Percentiles rank a stretch among this genome's conserved stretches.
These are phyloP conservation scores for Aphelinus certus DNA, from an alignment of 1,140 invertebrate species.

Conservation along the genomic window DNA sequence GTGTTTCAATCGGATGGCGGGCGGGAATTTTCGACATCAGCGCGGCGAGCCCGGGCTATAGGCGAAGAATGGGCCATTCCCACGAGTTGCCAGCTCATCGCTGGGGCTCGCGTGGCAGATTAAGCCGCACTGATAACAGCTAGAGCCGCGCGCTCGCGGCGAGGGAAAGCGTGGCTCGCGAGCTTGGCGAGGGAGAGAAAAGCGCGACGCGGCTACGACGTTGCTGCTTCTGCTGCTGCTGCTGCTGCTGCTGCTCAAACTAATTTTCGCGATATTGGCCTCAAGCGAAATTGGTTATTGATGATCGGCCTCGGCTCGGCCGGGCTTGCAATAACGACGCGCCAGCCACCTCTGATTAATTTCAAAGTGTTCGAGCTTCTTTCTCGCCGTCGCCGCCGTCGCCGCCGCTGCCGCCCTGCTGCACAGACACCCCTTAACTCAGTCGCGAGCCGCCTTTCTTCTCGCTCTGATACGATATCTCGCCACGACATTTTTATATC, in stretches of 20 bases:
- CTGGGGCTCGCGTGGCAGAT: slow-evolving; percentile 9
- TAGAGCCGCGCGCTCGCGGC: neutral
- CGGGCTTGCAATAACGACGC: slow-evolving; percentile 21
- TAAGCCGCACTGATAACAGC: slow-evolving; percentile 11
- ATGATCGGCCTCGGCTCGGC: slow-evolving; percentile 47
- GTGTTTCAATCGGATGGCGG: slow-evolving; percentile 5
- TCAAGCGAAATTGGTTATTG: slow-evolving; percentile 61
- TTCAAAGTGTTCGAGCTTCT: slow-evolving; percentile 2
- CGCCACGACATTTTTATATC: too few species aligned
- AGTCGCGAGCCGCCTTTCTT: too few species aligned
- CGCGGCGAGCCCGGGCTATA: neutral
- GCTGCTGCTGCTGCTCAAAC: slow-evolving; percentile 42
- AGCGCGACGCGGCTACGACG: too few species aligned
- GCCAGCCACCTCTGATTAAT: slow-evolving; percentile 11
- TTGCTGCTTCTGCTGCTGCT: too few species aligned
- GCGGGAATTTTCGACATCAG: slow-evolving; percentile 15
- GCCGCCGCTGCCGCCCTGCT: too few species aligned
- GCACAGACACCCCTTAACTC: too few species aligned
- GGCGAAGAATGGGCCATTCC: too few species aligned
- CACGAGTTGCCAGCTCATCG: too few species aligned
- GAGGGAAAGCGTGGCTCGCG: too few species aligned
- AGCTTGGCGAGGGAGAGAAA: too few species aligned
- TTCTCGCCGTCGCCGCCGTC: too few species aligned
- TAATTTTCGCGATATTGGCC: slow-evolving; percentile 63
- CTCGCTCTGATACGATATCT: too few species aligned